Percentiles rank a stretch among this genome's conserved stretches.
Evolutionary conservation across 2,113 vertebrate genomes (phyloP).

Genomic region (Heterotilapia buettikoferi): DNA sequence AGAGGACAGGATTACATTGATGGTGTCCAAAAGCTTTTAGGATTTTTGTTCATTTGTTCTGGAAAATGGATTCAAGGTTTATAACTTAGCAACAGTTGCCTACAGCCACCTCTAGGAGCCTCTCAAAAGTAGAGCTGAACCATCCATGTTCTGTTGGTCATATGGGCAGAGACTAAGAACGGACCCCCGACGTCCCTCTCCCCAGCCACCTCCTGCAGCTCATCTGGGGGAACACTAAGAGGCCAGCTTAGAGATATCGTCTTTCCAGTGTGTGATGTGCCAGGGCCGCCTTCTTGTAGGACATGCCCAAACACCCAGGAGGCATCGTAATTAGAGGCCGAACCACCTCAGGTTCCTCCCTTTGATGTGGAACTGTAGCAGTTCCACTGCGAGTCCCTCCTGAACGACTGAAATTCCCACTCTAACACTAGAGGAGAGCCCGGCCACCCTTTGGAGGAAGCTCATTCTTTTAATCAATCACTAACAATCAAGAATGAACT

Average conservation of each 20-base stretch:
- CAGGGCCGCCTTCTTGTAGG: background rate
- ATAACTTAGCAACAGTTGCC: background rate
- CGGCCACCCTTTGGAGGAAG: background rate
- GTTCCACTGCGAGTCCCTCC: background rate
- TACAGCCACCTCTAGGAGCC: background rate
- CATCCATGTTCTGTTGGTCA: background rate
- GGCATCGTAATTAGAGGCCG: background rate
- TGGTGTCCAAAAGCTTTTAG: background rate
- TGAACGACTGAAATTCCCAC: background rate
- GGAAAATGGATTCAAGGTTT: background rate
- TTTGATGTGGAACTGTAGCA: background rate
- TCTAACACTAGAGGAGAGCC: background rate
- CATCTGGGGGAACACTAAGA: background rate
- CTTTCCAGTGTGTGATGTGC: background rate
- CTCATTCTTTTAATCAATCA: background rate
- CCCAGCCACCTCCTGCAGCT: background rate
- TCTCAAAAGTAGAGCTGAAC: background rate
- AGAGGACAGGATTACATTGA: background rate
- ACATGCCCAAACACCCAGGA: background rate
- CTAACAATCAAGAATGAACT: background rate
- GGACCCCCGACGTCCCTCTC: background rate
- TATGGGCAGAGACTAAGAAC: background rate
- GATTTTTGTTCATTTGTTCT: accelerated
- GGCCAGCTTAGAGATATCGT: accelerated
- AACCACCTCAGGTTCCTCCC: background rate